Base-by-base conservation (phyloP, 1,140 invertebrate species). In the Vollenhovia emeryi region DNA sequence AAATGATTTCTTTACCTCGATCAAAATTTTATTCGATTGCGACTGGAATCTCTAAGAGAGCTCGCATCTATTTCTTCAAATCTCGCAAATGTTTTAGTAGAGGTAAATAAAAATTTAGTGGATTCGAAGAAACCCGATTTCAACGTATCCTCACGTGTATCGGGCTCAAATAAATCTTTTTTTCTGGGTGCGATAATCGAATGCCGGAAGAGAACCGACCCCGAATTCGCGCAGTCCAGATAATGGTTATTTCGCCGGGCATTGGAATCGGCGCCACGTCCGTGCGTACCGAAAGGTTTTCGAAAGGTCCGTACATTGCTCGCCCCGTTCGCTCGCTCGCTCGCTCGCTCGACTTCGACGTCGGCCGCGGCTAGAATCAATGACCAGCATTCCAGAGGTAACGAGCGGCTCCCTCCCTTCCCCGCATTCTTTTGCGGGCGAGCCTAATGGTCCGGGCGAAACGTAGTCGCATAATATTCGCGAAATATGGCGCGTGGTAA, bases 391-490 rank as follows among this genome's bases (percentile, higher is more conserved):
- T 89, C 86, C 87, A 43, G 68, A 62, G 76, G 60, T 88, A 89
- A 88, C 87, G 87, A 89, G 86, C 69, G 74, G 74, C 59, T 82
- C 55, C 62, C 87, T 76, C 60, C 86, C 71, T 52, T 76, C 55
- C 60, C 30, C 48, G 78, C 84, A 79, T 86, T 89, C 87, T 88
- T 89, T 86, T 48, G 33, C 71, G 36, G 57, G 13, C 48, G 40
- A 30, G 36, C 78, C 74, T 86, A 86, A 88, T 86, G 78, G 36
- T 48, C 69, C 30, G 71, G 27, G 87, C 36, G 43, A 75, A 86
- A 84, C 60, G 87, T 83, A 86, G 80, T 78, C 83, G 71, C 79
- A 80, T 89, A 86, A 89, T 89, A 88, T 86, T 88, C 84, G 84
- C 84, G 66, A 89, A 86, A 89, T 71, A 88, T 79, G 59, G 36